Evolutionary conservation across 1,140 invertebrate species (phyloP), one percentile per base, ranked within the genome.

Genomic region (Aphelenchoides besseyi): DNA sequence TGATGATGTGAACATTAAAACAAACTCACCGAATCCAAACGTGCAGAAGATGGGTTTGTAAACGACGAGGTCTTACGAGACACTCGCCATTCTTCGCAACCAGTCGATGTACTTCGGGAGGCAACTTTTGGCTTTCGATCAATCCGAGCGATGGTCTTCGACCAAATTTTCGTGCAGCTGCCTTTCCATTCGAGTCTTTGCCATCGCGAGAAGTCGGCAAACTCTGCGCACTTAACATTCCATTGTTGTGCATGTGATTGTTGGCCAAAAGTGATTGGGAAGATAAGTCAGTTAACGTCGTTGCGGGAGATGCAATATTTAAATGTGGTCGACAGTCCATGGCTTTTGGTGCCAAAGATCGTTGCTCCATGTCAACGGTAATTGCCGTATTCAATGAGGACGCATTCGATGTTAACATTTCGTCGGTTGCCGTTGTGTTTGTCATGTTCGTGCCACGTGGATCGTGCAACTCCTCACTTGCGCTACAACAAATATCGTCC

Each of bases 31-130:
- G 41, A 48, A 48, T 48, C 41, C 41, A 48, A 12, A 48, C 41
- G 41, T 48, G 41, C 41, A 48, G 23, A 12, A 48, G 23, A 23
- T 48, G 41, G 12, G 41, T 48, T 61, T 61, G 57, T 16, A 61
- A 9, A 16, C 16, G 41, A 53, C 41, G 2, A 5, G 78, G 78
- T 33, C 64, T 18, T n/a, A 78, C 68, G n/a, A 80, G 68, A 53
- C 78, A 80, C 41, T 80, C 79, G 30, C 76, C 76, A 33, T 78
- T 69, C 32, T 78, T 78, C 8, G 74, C 78, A 12, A 78, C 76
- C 1, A 78, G 61, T 0, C 76, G 67, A 33, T 5, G 55, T 8
- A 8, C 5, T 8, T 59, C 55, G 12, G 32, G 5, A 12, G 55
- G 55, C 55, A 59, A 33, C 18, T 59, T 59, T 59, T 59, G 55